phyloP scores from a whole-genome alignment of 2,113 vertebrate genomes.

The Upupa epops region DNA sequence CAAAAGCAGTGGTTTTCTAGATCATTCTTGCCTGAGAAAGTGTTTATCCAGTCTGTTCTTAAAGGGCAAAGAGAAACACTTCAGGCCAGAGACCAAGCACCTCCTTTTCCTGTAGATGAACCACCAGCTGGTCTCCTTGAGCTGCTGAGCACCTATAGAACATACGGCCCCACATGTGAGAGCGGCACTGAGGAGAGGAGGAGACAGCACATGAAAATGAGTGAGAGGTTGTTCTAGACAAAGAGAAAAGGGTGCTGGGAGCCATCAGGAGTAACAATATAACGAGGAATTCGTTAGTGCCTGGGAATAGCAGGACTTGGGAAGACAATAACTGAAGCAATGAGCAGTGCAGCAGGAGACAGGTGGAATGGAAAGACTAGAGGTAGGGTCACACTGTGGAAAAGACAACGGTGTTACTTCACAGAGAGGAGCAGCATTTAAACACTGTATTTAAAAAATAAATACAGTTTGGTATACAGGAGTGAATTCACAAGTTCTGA shows the following conservation, averaged over 20 bases:
- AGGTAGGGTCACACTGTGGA: neutral
- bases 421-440: neutral
- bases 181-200: neutral
- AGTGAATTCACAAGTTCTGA: neutral
- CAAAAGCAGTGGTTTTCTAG: neutral
- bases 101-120: neutral
- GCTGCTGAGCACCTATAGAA: neutral
- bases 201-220: neutral
- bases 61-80: neutral
- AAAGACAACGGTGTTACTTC: neutral
- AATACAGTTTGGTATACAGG: neutral
- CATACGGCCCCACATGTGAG: neutral
- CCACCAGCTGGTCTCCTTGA: neutral
- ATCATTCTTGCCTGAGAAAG: neutral
- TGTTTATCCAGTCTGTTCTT: neutral
- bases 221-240: neutral
- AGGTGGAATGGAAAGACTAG: neutral
- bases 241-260: neutral
- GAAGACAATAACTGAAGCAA: neutral
- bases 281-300: neutral
- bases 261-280: neutral
- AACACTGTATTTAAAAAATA: neutral
- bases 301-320: neutral
- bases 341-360: neutral
- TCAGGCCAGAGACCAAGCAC: neutral